phyloP scores from a whole-genome alignment of 2,888 invertebrate species.

The Philonicus albiceps region DNA sequence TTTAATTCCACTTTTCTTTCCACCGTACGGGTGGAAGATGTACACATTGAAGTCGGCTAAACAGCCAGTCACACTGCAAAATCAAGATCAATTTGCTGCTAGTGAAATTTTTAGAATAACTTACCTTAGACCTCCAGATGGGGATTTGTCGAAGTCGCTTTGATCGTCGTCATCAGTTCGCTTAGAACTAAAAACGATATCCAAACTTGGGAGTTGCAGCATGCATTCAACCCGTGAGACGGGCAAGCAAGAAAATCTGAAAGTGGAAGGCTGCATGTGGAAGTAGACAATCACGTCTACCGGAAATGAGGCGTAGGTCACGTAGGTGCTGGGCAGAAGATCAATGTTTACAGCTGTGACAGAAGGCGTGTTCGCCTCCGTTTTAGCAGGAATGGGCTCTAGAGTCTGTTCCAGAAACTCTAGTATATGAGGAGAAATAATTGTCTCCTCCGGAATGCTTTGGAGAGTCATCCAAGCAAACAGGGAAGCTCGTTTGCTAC shows the following conservation, averaged over 20 bases:
- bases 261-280: conserved; percentile 96
- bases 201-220: conserved; percentile 93
- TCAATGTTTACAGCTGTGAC: conserved; percentile 65
- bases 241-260: conserved; percentile 94
- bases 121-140: conserved; percentile 60
- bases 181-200: conserved; percentile 96
- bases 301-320: conserved; percentile 93
- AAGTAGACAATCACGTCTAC: conserved; percentile 99
- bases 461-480: conserved; percentile 97
- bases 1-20: conserved; percentile 80
- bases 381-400: conserved; percentile 87
- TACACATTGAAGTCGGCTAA: conserved; percentile 97
- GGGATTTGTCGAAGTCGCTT: conserved; percentile 57
- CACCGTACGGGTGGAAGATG: conserved; percentile 97
- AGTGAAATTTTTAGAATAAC: neutral
- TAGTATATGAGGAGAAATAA: conserved; percentile 95
- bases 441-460: conserved; percentile 96
- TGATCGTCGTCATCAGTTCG: conserved; percentile 75
- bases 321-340: conserved; percentile 74
- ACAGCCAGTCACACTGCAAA: conserved; percentile 91
- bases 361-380: conserved; percentile 60
- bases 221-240: conserved; percentile 95
- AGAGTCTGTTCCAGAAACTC: conserved; percentile 97
- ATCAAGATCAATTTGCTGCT: neutral
- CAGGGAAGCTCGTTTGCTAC: conserved; percentile 86